Percentiles rank a stretch among this genome's conserved stretches.
These are phyloP conservation scores for Chironomus tepperi DNA, from an alignment of 1,140 invertebrate genomes.

Conservation along the genomic window DNA sequence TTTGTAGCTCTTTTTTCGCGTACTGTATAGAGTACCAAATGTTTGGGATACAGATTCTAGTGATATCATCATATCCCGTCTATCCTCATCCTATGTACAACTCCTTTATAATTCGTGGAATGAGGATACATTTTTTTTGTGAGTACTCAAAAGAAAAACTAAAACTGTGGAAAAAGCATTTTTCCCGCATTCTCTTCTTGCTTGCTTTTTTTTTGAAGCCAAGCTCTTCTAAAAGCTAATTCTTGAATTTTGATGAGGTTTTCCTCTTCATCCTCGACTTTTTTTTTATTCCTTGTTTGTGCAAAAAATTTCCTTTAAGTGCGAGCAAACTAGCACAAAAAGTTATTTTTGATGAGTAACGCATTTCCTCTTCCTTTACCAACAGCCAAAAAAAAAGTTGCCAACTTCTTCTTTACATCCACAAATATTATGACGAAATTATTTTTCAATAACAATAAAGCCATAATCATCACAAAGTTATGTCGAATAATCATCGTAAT, in stretches of 20 bases:
- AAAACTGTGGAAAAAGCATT: conserved; percentile 12
- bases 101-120: neutral
- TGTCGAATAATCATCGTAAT: no score
- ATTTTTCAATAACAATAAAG: no score
- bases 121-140: neutral
- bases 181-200: conserved; percentile 1
- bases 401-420: no score
- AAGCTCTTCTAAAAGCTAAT: neutral
- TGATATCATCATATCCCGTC: neutral
- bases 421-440: no score
- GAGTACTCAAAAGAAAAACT: neutral
- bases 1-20: no score
- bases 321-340: neutral
- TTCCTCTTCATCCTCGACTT: neutral
- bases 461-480: no score
- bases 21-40: no score
- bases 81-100: neutral
- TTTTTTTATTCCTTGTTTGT: neutral
- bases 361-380: no score
- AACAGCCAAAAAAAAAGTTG: no score
- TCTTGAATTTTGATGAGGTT: conserved; percentile 22
- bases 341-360: neutral
- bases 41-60: neutral
- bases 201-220: neutral
- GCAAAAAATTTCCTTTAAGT: neutral